Evolutionary conservation across 2,797 vertebrate genomes (phyloP).

Genomic region (Lateolabrax maculatus): DNA sequence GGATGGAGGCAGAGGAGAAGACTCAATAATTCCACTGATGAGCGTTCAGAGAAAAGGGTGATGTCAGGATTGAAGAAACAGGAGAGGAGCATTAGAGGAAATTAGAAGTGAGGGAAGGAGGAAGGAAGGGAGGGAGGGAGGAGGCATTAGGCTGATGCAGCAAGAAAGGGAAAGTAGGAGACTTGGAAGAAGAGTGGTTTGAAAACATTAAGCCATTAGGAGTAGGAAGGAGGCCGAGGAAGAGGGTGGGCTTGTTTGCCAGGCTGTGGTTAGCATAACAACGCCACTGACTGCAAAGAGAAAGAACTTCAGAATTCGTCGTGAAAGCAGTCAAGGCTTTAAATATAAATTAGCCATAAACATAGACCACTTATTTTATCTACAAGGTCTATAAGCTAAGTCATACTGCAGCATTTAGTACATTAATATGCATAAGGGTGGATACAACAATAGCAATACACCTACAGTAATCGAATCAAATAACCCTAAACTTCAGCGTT

Average conservation of each 20-base stretch:
- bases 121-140: not conserved
- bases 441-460: not conserved
- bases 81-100: not conserved
- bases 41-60: not conserved
- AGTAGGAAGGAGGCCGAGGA: not conserved
- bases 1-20: not conserved
- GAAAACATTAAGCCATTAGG: constrained; percentile 31
- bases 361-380: not conserved
- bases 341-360: not conserved
- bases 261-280: constrained; percentile 24
- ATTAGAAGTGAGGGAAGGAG: too few relatives aligned
- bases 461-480: not conserved
- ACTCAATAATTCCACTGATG: not conserved
- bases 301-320: not conserved
- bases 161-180: not conserved
- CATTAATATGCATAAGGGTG: not conserved
- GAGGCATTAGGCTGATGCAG: not conserved
- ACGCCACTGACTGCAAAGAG: not conserved
- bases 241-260: not conserved
- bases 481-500: too few relatives aligned
- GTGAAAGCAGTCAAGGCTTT: not conserved
- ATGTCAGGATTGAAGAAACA: constrained; percentile 3
- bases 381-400: not conserved
- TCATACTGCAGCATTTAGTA: not conserved
- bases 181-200: constrained; percentile 23